A percentile compares a stretch with the other conserved stretches of the same genome.
These are phyloP conservation scores for Caenorhabditis sp. DNA, from an alignment of 2,888 invertebrate genomes.

Conservation along the genomic window DNA sequence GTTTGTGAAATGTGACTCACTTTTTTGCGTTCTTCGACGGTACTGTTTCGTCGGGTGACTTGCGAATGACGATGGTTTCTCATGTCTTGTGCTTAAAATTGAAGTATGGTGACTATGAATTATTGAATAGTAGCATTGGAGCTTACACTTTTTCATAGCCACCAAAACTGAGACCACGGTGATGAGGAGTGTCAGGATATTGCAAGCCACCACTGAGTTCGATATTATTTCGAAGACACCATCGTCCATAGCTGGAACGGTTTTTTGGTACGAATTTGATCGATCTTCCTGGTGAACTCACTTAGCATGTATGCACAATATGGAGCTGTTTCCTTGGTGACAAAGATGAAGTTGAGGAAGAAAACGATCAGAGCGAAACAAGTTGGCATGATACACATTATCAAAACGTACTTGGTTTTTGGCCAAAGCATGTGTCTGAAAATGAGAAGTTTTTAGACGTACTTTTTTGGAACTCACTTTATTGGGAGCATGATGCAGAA, in stretches of 20 bases:
- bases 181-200: conserved; percentile 35
- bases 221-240: conserved; percentile 43
- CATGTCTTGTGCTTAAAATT: conserved; percentile 47
- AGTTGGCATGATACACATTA: conserved; percentile 54
- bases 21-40: conserved; percentile 42
- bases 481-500: conserved; percentile 52
- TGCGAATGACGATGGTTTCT: conserved; percentile 40
- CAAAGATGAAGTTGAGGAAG: conserved; percentile 39
- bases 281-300: too few relatives aligned
- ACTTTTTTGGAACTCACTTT: conserved; percentile 28
- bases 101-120: background rate
- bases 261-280: too few relatives aligned
- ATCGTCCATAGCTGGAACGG: too few relatives aligned
- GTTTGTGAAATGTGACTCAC: conserved; percentile 18
- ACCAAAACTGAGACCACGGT: conserved; percentile 33
- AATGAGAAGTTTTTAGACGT: background rate
- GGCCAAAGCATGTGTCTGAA: conserved; percentile 59
- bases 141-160: conserved; percentile 49
- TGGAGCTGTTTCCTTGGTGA: conserved; percentile 45
- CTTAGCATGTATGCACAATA: conserved; percentile 53
- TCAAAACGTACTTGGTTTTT: conserved; percentile 42
- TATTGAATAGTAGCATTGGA: background rate
- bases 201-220: conserved; percentile 46
- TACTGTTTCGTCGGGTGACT: conserved; percentile 35
- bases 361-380: conserved; percentile 26